These are phyloP conservation scores for Ptyas mucosa DNA, from an alignment of 2,113 vertebrate species.

Conservation along the genomic window DNA sequence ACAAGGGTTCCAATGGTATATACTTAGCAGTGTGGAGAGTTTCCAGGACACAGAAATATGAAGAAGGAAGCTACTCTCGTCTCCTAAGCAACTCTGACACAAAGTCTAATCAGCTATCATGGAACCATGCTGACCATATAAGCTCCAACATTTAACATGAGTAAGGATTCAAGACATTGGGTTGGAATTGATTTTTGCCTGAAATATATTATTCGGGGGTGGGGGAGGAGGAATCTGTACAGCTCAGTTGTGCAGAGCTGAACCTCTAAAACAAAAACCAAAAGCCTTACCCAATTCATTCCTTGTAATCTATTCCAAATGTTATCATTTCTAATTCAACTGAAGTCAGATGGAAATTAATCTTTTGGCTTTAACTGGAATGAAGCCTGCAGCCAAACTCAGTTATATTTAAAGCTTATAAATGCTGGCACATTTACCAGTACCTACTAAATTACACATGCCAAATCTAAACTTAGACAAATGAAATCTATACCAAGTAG, in stretches of 20 bases:
- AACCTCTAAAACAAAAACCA: not conserved
- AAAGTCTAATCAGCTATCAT: not conserved
- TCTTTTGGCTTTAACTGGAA: not conserved
- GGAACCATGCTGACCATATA: not conserved
- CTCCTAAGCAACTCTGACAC: not conserved
- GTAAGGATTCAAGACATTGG: not conserved
- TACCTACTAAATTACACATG: not conserved
- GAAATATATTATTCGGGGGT: not conserved
- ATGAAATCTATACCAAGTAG: not conserved
- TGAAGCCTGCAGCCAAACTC: not conserved
- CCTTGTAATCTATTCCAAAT: not conserved
- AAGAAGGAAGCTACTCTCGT: not conserved
- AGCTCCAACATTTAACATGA: not conserved
- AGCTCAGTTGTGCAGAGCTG: not conserved
- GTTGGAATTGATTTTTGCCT: not conserved
- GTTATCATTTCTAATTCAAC: not conserved
- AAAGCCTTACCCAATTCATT: not conserved
- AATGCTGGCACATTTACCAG: not conserved
- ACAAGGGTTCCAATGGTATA: not conserved
- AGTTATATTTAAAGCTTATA: not conserved
- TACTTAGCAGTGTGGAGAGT: not conserved
- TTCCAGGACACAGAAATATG: not conserved
- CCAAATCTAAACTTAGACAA: rapidly evolving
- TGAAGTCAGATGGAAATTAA: not conserved
- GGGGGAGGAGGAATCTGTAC: not conserved